Conservation (phyloP, 2,113 vertebrate genomes). For the Bufo bufo region DNA sequence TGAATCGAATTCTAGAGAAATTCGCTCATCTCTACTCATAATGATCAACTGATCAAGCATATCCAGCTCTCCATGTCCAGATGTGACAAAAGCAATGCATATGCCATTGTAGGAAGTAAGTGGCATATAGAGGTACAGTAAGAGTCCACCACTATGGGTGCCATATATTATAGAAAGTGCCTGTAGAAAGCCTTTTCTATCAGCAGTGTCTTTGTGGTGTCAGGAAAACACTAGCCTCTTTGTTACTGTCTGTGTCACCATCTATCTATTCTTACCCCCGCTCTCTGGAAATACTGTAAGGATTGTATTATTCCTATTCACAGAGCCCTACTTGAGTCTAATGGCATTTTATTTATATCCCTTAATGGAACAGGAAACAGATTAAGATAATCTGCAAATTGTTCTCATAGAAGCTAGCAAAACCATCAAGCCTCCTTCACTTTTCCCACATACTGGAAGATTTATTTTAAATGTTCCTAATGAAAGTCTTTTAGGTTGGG, state of each 20-base stretch:
- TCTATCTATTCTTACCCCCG: conserved; percentile 17
- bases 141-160: no score
- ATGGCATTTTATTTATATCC: neutral
- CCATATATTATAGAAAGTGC: neutral
- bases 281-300: conserved; percentile 4
- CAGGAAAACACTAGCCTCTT: conserved; percentile 28
- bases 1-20: no score
- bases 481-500: neutral
- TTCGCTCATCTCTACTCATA: no score
- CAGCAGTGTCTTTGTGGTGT: conserved; percentile 4
- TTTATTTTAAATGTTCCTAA: neutral
- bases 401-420: neutral
- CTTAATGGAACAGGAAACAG: neutral
- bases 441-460: neutral
- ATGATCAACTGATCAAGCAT: no score
- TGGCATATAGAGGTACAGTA: no score
- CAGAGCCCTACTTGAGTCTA: neutral
- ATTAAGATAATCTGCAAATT: neutral
- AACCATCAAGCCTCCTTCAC: no score
- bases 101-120: no score
- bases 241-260: conserved; percentile 21
- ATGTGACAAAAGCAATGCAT: no score
- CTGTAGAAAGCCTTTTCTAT: neutral
- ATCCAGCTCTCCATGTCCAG: no score
- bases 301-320: conserved; percentile 11